Evolutionary conservation across 1,140 invertebrate genomes (phyloP), one percentile per base, ranked within the genome.

Genomic region (Rhagoletis zephyria): DNA sequence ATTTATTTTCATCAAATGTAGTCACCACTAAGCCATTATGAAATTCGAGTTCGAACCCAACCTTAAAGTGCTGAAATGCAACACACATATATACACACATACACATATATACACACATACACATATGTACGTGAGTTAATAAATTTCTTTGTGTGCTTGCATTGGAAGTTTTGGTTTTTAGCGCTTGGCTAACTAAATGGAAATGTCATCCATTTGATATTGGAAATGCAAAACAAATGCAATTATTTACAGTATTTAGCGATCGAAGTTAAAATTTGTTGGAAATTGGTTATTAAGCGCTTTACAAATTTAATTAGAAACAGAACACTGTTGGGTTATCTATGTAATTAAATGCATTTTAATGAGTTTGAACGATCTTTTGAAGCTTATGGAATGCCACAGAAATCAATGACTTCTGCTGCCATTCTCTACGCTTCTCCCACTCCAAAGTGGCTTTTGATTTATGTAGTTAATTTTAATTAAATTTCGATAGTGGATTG

Each of bases 1-100:
- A 56, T 81, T 81, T 81, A 81, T 81, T 81, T 81, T 56, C 51
- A 56, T 56, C 16, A 14, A 81, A 81, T 81, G 74, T 48, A 81
- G 45, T 81, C 74, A 81, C 48, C 74, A 81, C n/a, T 19, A 7
- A 19, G 45, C 12, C 14, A 19, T 45, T 56, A n/a, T 5, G 48
- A 51, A 77, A 81, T 81, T n/a, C 74, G 19, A 81, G 48, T 81
- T 81, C 45, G n/a, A 56, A 56, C n/a, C 48, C 45, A 81, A 51
- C n/a, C n/a, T 56, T 19, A 81, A 81, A 81, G 48, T 45, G 42
- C 10, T 74, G 42, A 14, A 74, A 45, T 74, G 40, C 4, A 63
- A n/a, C 0, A 10, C 19, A 42, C 19, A 65, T 30, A 65, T 7
- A 30, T 2, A 64, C 14, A 64, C 14, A 64, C 19, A 30, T 2